Evolutionary conservation across 2,113 vertebrate species (phyloP), one percentile per base, ranked within the genome.

Genomic region (Microtus pennsylvanicus): DNA sequence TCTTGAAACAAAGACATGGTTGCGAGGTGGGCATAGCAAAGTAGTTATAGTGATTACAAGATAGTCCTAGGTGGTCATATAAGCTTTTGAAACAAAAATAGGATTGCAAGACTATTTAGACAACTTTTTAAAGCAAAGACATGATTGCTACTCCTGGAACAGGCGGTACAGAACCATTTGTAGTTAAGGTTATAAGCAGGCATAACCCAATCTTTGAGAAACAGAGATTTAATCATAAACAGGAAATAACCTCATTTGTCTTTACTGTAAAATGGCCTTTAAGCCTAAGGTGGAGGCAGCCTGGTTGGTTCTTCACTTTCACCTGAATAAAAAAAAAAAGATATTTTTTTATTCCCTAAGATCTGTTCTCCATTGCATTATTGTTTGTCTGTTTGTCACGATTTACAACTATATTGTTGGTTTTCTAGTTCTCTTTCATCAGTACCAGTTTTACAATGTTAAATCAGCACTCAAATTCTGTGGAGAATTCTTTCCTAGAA

Each of bases 401-500:
- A 80, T 50, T 58, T 93, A 9, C 76, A 70, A 16, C 76, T 47
- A 61, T 2, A 75, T 0, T 76, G 2, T 70, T 69, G 38, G 38
- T 76, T 86, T 88, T 28, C 52, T 83, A 21, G 52, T 95, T 92
- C 21, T 94, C 47, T 85, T 72, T 78, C 61, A 45, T 38, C 11
- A 63, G 1, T 85, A 38, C 35, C 11, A 63, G 1, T 77, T 90
- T 82, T 47, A 77, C 35, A 61, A 24, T 16, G 7, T 52, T 50
- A 90, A 92, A 77, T 74, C 0, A 8, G 7, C 92, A 97, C 61
- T 74, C 83, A 76, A 9, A 55, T 28, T 74, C 47, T 35, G 91
- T 24, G 45, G 85, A 28, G 61, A 35, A 87, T 33, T 94, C 5
- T 89, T 97, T 83, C 47, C 67, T 85, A 70, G 45, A 88, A 93